Conservation (phyloP, 2,888 invertebrate species). For the Aphrophora alni region DNA sequence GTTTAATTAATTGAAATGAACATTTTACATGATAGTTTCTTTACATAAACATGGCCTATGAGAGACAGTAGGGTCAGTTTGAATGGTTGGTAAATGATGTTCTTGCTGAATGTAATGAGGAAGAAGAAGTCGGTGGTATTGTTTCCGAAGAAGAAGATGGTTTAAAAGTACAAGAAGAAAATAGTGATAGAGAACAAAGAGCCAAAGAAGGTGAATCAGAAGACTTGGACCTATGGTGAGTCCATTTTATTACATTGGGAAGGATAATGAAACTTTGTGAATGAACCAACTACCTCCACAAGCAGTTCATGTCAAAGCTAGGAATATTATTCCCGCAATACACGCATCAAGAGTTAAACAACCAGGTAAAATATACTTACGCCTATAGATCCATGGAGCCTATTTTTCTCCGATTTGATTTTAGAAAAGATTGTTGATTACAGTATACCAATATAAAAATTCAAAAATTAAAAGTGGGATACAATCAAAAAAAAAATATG, state of each 20-base stretch:
- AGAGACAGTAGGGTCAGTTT: neutral
- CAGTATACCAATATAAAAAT: neutral
- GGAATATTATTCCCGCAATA: slow-evolving; percentile 1
- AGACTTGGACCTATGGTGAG: neutral
- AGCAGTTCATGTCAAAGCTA: neutral
- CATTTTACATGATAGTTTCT: too few relatives aligned
- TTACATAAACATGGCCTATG: too few relatives aligned
- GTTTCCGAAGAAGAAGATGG: too few relatives aligned
- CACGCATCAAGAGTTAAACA: neutral
- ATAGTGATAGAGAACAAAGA: slow-evolving; percentile 10
- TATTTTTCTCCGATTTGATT: neutral
- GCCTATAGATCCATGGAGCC: neutral
- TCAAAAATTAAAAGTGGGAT: neutral
- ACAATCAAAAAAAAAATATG: too few relatives aligned
- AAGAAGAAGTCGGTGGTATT: neutral
- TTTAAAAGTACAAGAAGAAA: neutral
- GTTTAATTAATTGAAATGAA: too few relatives aligned
- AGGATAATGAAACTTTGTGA: neutral
- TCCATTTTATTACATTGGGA: neutral
- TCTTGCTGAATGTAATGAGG: neutral
- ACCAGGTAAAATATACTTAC: neutral
- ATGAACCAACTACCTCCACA: neutral
- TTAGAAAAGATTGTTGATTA: slow-evolving; percentile 7
- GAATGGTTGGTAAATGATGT: neutral
- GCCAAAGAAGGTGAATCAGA: neutral